Conservation (phyloP, 2,113 vertebrate genomes). For the Pelvicachromis taeniatus region DNA sequence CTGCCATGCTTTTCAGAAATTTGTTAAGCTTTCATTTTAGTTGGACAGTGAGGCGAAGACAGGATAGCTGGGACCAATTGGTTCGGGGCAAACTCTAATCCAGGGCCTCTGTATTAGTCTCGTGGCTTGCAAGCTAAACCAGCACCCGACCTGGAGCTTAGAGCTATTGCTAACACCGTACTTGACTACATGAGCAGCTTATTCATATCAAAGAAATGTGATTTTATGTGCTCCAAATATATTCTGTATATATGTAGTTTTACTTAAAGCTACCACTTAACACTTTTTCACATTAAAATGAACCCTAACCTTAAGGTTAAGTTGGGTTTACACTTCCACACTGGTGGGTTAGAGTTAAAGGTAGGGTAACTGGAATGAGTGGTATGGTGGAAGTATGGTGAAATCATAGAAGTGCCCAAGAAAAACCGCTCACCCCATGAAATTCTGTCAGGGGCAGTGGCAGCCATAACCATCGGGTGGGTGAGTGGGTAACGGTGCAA, state of each 20-base stretch:
- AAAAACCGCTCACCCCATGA: background rate
- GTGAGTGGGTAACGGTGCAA: background rate
- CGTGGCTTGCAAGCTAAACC: background rate
- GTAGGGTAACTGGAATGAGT: background rate
- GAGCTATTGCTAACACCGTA: background rate
- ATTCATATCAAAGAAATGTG: background rate
- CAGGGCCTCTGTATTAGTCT: background rate
- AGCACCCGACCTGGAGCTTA: background rate
- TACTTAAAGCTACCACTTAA: background rate
- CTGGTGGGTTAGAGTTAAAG: background rate
- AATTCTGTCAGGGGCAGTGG: background rate
- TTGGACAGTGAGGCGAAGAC: background rate
- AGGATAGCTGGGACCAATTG: background rate
- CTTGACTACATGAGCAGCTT: background rate
- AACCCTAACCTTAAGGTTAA: background rate
- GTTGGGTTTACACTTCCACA: background rate
- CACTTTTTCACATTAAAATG: background rate
- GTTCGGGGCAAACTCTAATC: background rate
- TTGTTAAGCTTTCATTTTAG: background rate
- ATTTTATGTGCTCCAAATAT: background rate
- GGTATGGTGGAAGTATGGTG: background rate
- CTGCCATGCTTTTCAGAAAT: background rate
- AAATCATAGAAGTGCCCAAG: background rate
- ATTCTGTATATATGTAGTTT: background rate
- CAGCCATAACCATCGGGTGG: background rate